phyloP scores from a whole-genome alignment of 2,113 vertebrate genomes.

The Jacana jacana region DNA sequence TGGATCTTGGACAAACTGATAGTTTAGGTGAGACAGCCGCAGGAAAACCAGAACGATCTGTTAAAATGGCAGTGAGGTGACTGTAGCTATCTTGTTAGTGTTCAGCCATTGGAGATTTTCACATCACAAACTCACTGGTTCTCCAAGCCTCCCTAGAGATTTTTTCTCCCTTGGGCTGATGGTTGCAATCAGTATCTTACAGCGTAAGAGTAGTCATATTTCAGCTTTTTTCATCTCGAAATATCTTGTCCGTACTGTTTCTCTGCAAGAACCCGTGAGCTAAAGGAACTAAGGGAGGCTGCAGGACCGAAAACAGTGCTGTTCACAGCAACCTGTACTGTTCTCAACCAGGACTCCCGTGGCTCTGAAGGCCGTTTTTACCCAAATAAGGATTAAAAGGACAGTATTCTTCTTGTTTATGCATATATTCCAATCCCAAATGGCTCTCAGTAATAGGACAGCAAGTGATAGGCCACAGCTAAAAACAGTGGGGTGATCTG shows the following conservation, averaged over 20 bases:
- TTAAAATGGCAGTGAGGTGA: background rate
- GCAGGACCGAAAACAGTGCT: background rate
- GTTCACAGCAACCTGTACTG: too few relatives aligned
- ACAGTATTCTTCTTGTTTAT: background rate
- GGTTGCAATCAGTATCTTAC: background rate
- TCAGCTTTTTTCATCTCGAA: background rate
- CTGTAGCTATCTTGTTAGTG: background rate
- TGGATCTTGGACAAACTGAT: background rate
- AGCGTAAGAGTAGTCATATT: background rate
- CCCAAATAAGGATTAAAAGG: background rate
- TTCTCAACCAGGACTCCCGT: background rate
- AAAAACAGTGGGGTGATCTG: rapidly evolving
- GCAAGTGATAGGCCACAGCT: background rate
- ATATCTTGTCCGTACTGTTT: rapidly evolving
- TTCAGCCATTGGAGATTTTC: background rate
- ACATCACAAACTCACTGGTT: background rate
- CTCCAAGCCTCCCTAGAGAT: background rate
- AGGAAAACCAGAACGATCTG: background rate
- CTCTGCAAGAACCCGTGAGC: background rate
- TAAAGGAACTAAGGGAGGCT: background rate
- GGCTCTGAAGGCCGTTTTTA: background rate
- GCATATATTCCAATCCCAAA: background rate
- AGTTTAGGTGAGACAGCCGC: background rate
- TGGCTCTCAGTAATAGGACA: background rate
- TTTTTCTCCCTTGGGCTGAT: background rate